These are phyloP conservation scores for Drosophila percnosoma DNA, from an alignment of 2,888 invertebrate species.

Conservation along the genomic window DNA sequence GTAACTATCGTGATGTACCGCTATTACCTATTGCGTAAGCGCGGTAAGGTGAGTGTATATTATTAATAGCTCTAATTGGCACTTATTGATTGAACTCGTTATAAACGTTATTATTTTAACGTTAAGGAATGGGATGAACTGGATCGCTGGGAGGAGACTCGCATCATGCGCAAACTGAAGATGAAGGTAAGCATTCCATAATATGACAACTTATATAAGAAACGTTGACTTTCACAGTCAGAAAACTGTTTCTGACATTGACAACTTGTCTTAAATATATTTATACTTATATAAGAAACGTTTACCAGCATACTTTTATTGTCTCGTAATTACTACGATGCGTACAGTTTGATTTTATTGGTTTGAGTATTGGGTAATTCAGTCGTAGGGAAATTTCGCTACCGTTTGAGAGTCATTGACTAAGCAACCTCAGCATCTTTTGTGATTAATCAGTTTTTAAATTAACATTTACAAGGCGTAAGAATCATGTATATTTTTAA, in stretches of 20 bases:
- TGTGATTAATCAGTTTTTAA: background rate
- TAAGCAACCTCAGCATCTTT: too few species aligned
- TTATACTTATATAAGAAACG: background rate
- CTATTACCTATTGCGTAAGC: constrained; percentile 87
- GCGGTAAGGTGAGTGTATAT: constrained; percentile 85
- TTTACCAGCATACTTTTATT: constrained; percentile 4
- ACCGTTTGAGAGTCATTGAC: background rate
- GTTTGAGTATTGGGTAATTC: constrained; percentile 24
- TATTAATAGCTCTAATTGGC: background rate
- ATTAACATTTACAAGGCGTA: background rate
- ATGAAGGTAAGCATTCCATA: constrained; percentile 79
- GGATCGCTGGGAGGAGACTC: constrained; percentile 86
- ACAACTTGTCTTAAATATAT: background rate
- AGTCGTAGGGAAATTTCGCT: background rate
- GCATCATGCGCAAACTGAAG: constrained; percentile 83
- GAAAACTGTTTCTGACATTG: constrained; percentile 6
- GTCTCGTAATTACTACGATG: background rate
- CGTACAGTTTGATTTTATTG: background rate
- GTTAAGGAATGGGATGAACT: constrained; percentile 87
- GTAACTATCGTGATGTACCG: constrained; percentile 89
- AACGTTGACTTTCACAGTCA: constrained; percentile 2
- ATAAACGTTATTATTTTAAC: background rate
- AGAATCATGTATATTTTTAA: background rate
- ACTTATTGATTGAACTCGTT: background rate
- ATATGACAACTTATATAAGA: constrained; percentile 10